Evolutionary conservation across 2,888 invertebrate genomes (phyloP), one percentile per base, ranked within the genome.

Genomic region (Sturmia bella): DNA sequence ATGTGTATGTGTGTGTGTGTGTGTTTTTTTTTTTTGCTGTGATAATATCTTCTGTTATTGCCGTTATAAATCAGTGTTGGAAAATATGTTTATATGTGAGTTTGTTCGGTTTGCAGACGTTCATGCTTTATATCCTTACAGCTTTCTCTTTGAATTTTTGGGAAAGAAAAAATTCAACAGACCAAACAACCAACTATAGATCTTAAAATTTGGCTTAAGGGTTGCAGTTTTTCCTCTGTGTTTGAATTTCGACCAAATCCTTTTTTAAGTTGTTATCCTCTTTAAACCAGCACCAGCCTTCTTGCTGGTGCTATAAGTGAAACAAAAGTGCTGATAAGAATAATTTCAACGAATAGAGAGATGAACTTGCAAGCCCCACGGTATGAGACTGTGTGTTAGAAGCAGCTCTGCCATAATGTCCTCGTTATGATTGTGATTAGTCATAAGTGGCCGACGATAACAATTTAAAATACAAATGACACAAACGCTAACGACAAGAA

Each of bases 391-490:
- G 32, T 6, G 32, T 32, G 17, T 64, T 66, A 75, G 70, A 75
- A 74, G 63, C 63, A 70, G 64, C 48, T 48, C 32, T 41, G 77
- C 57, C 45, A 74, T 82, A 78, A 82, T 78, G 78, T 56, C 64
- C 78, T 66, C 59, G 59, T 78, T 75, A 82, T 72, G 74, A 74
- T 66, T 78, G 61, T 24, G 70, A 82, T 82, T 78, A 82, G 78
- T 82, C 82, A 82, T 74, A 78, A 82, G 82, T 82, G 82, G 75
- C 82, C 82, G 59, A 70, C 54, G 70, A 72, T 66, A 73, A 63
- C 4, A 41, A 77, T 54, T 57, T 48, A 37, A 45, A 57, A 45
- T 24, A 11, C 17, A 75, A 59, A 57, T 39, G 56, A 27, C n/a
- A 50, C n/a, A 37, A 66, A 45, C 21, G 37, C 11, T 54, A 61